Evolutionary conservation across 2,113 vertebrate species (phyloP), one percentile per base, ranked within the genome.

Genomic region (Rattus rattus): DNA sequence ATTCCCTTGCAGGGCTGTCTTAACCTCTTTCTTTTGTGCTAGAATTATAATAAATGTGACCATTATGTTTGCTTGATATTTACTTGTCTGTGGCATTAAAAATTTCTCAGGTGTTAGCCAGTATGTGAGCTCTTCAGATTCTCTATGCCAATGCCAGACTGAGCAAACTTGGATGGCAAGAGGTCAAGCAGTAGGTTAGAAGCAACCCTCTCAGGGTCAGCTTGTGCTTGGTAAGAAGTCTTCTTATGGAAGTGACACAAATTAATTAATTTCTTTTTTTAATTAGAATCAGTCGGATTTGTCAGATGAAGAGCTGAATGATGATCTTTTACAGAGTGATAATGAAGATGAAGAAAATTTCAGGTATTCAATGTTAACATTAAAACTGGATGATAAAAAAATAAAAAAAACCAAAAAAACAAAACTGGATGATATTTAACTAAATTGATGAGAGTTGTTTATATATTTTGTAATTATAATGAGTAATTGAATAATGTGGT

Each of bases 251-350:
- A 83, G 65, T 81, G 79, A 47, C 81, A 56, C 9, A 33, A 24
- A 63, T 97, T 96, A 90, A 97, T 73, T 96, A 43, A 36, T 97
- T 91, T 98, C 90, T 90, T 97, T 77, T 97, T 95, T 96, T 96
- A 97, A 95, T 97, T 97, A 99, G 99, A 99, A 99, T 98, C 99
- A 99, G 11, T 99, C 99, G 63, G 99, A 99, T 98, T 98, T 99
- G 89, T 99, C 99, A 47, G 99, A 99, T 98, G 99, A 99, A 97
- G 99, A 99, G 96, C 98, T 99, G 52, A 99, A 99, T 65, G 99
- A 99, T 95, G 99, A 99, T 98, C 99, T 99, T 96, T 98, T 99
- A 94, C 99, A 99, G 96, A 99, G 99, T 97, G 99, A 99, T 95
- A 99, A 99, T 49, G 99, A 99, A 97, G 99, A 99, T 13, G 99